Conservation (phyloP, 2,113 vertebrate species). For the Egretta garzetta region DNA sequence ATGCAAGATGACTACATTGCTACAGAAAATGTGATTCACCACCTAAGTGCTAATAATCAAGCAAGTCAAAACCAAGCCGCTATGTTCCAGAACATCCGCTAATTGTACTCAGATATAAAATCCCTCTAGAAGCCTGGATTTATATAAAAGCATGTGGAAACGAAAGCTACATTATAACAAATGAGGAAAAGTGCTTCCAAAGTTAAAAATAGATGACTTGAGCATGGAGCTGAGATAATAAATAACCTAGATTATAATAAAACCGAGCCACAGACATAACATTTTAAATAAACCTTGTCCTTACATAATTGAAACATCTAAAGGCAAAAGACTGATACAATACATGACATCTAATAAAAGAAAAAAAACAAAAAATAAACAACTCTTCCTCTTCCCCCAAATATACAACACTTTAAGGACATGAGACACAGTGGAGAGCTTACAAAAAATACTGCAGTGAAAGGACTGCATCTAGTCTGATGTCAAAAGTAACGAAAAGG, state of each 20-base stretch:
- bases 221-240: background rate
- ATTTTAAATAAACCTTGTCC: background rate
- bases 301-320: background rate
- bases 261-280: background rate
- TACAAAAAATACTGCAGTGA: background rate
- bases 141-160: background rate
- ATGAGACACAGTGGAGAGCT: background rate
- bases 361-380: background rate
- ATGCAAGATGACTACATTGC: background rate
- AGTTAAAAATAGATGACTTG: conserved; percentile 27
- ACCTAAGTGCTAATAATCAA: background rate
- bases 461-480: background rate
- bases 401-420: background rate
- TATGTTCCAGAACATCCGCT: background rate
- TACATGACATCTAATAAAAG: background rate
- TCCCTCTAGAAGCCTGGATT: background rate
- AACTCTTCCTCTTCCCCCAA: background rate
- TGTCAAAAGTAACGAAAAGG: background rate
- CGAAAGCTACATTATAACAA: background rate
- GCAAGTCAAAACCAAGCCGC: background rate
- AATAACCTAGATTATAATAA: background rate
- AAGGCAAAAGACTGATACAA: background rate
- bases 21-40: background rate
- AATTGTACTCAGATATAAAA: background rate
- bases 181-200: background rate